Evolutionary conservation across 2,797 vertebrate genomes (phyloP), one percentile per base, ranked within the genome.

Genomic region (Bryconaethiops microstoma): DNA sequence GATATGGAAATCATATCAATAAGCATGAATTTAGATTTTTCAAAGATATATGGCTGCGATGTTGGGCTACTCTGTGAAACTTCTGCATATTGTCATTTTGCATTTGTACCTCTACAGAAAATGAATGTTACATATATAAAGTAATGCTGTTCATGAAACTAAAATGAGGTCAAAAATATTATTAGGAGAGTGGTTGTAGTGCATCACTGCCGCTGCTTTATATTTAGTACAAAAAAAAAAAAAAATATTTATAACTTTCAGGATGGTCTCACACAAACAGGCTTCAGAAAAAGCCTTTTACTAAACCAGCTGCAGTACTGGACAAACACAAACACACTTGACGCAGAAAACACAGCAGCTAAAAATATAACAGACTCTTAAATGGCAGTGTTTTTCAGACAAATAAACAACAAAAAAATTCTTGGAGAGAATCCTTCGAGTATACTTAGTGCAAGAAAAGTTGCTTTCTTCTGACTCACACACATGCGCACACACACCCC

Each of bases 391-490:
- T 70, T 60, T 25, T 55, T 74, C 48, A 68, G 75, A 59, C 48
- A 72, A 80, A 78, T 72, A 83, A 84, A 86, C 85, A 63, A 79
- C 52, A 77, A 81, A 42, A 75, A n/a, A 73, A 79, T 14, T 59
- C 48, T 25, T 52, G 77, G 77, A 7, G 39, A 74, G 62, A 71
- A 82, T 78, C 48, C 12, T 71, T 69, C 23, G 62, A 25, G 60
- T 14, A 9, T 7, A 19, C 21, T 5, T 19, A 52, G 13, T n/a
- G 35, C 10, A 39, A 64, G 69, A 54, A 81, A 59, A 55, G 39
- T 50, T 12, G 29, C 14, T 62, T 62, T 40, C n/a, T 45, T 45
- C 7, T 55, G 3, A 55, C 17, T 55, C 29, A 35, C 14, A 42
- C 16, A 17, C 64, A 14, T 14, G 5, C 14, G 5, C 14, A 19